Evolutionary conservation across 2,113 vertebrate species (phyloP), one percentile per base, ranked within the genome.

Genomic region (Steatornis caripensis): DNA sequence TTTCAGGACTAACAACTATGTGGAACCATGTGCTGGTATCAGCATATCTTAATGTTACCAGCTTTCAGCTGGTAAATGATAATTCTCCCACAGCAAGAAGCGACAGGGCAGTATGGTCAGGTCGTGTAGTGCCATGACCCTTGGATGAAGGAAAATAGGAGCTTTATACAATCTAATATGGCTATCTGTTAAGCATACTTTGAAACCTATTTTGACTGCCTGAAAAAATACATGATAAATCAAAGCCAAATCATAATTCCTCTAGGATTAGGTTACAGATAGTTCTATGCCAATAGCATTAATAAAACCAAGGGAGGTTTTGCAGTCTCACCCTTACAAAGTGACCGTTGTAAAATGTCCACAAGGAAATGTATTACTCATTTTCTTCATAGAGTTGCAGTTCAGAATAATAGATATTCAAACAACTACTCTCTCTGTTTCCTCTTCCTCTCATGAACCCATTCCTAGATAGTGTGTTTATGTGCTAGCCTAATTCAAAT

Each of bases 401-500:
- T 54, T 37, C 54, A 87, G 83, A 92, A 84, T 84, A 82, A 79
- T 49, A 84, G 53, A 26, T 66, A 81, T n/a, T 82, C 45, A 71
- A 41, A 71, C 32, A 84, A 27, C 55, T 60, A 3, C 23, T 81
- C 39, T 85, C 68, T 84, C 41, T 68, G 39, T 55, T 75, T 90
- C 53, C n/a, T 81, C 11, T 18, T 90, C 7, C 48, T 70, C 57
- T 9, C 51, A 54, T 11, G 2, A 82, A 69, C 84, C 72, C 71
- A 14, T 93, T 97, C 84, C 94, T 89, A 92, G 86, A 90, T 57
- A 89, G 90, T 57, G 60, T 93, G 57, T 37, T 96, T 91, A 84
- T 69, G 32, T 55, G n/a, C 55, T 92, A 53, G 49, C 20, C 61
- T 93, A 84, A 91, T 92, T 95, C 65, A 85, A 91, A 79, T 78